A percentile compares a stretch with the other conserved stretches of the same genome.
phyloP scores from a whole-genome alignment of 2,113 vertebrate genomes.

The Climacteris rufus region DNA sequence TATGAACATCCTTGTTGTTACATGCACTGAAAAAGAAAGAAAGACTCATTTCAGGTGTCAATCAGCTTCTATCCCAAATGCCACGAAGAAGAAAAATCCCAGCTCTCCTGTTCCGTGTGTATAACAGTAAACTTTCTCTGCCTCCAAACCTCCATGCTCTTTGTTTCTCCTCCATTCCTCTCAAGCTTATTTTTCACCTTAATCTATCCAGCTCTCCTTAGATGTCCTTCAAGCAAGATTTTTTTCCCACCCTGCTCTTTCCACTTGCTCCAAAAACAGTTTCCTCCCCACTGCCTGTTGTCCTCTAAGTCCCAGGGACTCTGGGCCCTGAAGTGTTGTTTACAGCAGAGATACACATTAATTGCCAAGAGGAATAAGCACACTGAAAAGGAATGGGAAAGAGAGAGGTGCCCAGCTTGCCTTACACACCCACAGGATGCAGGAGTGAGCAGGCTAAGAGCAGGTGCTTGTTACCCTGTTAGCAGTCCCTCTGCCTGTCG shows the following conservation, averaged over 20 bases:
- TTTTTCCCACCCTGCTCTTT: not conserved
- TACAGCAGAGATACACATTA: not conserved
- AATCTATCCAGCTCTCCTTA: not conserved
- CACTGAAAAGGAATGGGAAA: not conserved
- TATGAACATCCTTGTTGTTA: not conserved
- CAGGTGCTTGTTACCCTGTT: not conserved
- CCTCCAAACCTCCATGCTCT: not conserved
- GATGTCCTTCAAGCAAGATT: not conserved
- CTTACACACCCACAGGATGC: not conserved
- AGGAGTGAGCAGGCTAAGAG: not conserved
- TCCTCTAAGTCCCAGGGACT: not conserved
- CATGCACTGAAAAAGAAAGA: not conserved
- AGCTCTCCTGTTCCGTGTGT: not conserved
- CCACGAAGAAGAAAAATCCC: not conserved
- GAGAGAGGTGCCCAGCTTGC: not conserved
- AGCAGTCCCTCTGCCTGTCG: not conserved
- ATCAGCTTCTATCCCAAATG: not conserved
- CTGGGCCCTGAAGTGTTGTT: not conserved
- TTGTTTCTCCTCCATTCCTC: not conserved
- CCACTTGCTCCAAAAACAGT: not conserved
- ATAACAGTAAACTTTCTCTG: not conserved
- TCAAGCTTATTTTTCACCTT: not conserved
- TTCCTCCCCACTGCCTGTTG: not conserved
- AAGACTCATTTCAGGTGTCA: not conserved
- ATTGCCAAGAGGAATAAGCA: not conserved